These are phyloP conservation scores for Disparrhopalites patrizii DNA, from an alignment of 2,888 invertebrate species.

Conservation along the genomic window DNA sequence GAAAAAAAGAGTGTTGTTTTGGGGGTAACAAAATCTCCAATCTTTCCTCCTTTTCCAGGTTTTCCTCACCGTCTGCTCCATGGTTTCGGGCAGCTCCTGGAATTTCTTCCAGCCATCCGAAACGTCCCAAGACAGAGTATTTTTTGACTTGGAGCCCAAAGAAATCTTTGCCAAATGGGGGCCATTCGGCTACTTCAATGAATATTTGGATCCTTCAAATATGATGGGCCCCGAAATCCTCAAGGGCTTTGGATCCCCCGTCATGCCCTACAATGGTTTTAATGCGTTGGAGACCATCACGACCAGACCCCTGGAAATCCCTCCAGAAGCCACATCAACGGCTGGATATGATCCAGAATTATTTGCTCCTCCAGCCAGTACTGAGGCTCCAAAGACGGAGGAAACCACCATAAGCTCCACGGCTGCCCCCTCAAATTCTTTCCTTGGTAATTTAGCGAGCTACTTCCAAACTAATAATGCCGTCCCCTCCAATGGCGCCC, in stretches of 20 bases:
- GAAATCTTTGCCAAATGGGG: conserved; percentile 20
- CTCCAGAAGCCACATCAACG: conserved; percentile 10
- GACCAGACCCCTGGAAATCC: conserved; percentile 9
- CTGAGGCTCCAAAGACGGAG: background rate
- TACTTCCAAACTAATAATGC: too few species aligned
- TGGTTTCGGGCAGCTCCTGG: background rate
- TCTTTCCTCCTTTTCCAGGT: background rate
- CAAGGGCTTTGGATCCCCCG: conserved; percentile 25
- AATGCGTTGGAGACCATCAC: conserved; percentile 16
- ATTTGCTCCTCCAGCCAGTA: background rate
- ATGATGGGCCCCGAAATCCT: conserved; percentile 25
- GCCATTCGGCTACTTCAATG: conserved; percentile 28
- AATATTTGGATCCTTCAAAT: conserved; percentile 23
- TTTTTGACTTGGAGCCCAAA: conserved; percentile 1
- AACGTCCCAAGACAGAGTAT: background rate
- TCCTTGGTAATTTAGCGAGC: too few species aligned
- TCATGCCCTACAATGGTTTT: conserved; percentile 21
- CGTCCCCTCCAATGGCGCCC: too few species aligned
- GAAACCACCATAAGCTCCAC: too few species aligned
- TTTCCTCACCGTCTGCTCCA: background rate
- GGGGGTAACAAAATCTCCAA: too few species aligned
- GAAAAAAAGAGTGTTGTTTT: too few species aligned
- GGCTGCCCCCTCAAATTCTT: background rate
- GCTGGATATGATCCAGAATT: background rate
- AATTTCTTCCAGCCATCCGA: background rate